Evolutionary conservation across 2,888 invertebrate species (phyloP).

Genomic region (Monoplex corrugatus): DNA sequence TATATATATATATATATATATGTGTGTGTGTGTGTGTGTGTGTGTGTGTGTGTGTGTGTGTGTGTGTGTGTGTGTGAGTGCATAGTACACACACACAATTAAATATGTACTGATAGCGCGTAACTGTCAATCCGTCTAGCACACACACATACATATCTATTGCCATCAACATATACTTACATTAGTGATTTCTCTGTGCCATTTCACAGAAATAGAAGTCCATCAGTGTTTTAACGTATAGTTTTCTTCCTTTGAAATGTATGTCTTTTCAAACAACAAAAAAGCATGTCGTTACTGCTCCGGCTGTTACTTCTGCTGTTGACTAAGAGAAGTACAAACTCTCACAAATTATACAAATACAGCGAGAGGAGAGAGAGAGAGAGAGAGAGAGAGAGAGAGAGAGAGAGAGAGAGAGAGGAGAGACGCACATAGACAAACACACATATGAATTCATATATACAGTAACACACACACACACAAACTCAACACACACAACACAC

Average conservation of each 20-base stretch:
- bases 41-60: slow-evolving; percentile 28
- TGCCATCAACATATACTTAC: not conserved
- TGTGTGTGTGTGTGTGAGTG: slow-evolving; percentile 11
- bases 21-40: slow-evolving; percentile 8
- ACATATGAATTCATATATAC: not conserved
- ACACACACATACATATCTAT: not conserved
- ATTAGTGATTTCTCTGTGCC: not conserved
- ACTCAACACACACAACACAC: not conserved
- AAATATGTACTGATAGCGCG: not conserved
- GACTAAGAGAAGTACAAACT: too few relatives aligned
- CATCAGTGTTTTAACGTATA: not conserved
- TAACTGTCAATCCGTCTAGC: not conserved
- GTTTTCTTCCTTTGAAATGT: too few relatives aligned
- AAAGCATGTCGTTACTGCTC: too few relatives aligned
- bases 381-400: slow-evolving; percentile 12
- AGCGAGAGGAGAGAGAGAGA: not conserved
- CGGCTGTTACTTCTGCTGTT: too few relatives aligned
- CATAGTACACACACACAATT: not conserved
- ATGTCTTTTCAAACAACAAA: too few relatives aligned
- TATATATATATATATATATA: not conserved
- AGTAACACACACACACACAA: not conserved
- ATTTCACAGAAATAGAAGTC: not conserved
- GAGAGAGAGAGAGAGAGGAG: not conserved
- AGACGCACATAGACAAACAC: not conserved
- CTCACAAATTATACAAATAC: too few relatives aligned